Evolutionary conservation across 1,140 invertebrate species (phyloP), one percentile per base, ranked within the genome.

Genomic region (Manduca sexta): DNA sequence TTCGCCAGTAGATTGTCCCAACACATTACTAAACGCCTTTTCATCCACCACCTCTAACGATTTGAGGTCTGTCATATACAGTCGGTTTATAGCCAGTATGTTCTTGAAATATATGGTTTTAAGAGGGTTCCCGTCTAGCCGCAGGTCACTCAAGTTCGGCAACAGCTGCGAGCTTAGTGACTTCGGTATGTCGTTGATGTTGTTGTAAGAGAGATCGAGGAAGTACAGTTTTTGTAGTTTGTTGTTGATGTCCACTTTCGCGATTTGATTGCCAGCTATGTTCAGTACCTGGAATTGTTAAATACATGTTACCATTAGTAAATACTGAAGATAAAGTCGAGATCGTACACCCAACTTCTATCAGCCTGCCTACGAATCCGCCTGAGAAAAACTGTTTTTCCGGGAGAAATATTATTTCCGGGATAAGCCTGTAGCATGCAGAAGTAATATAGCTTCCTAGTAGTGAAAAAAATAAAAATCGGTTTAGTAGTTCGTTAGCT

Each of bases 81-180:
- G 56, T 62, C 45, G 74, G 42, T 69, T 78, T 16, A 88, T 30
- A 5, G 71, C 66, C n/a, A 84, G 53, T 14, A 81, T 76, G 31
- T 84, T 81, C 57, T 85, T 77, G 45, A 88, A 86, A 45, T 77
- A 77, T 54, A 88, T 66, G 13, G 51, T 67, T 15, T 69, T 64
- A 14, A 88, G 61, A 2, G 80, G 82, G 53, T 87, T 87, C 16
- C 85, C 85, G 55, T 87, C 85, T 35, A 87, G 52, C 15, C 64
- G 43, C 3, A 87, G 57, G 16, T 79, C 75, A 47, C 79, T 68
- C 52, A 87, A 70, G 59, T 70, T 72, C 0, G 85, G 85, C 15
- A 84, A 69, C 11, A 58, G 64, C 49, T 76, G 65, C 6, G 67
- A 67, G 56, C 52, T 82, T 7, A 88, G 58, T 39, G 61, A 67